Evolutionary conservation across 2,888 invertebrate genomes (phyloP), one percentile per base, ranked within the genome.

Genomic region (Lithophane socia): DNA sequence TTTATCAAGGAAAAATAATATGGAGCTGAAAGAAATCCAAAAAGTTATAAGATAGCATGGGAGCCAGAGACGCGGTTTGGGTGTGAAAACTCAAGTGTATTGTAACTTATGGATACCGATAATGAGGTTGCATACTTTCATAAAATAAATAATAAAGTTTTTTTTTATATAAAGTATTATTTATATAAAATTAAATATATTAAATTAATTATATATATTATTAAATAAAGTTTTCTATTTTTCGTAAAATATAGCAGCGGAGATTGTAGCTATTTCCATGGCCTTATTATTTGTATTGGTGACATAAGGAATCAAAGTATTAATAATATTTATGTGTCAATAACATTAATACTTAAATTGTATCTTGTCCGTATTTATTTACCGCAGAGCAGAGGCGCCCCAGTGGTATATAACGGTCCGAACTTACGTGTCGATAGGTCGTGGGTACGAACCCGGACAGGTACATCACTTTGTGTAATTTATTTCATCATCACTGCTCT

Each of bases 11-110:
- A 76, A 66, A 73, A 86, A 80, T 73, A 74, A 78, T 83, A 42
- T 37, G 52, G 47, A 60, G 49, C 49, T 52, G 52, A 49, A 73
- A 75, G 44, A 70, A 71, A 73, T 54, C 63, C n/a, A 58, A 72
- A 69, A 75, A 73, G 52, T 73, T 79, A 21, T 56, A 29, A 58
- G 60, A 83, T 82, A 73, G 64, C 71, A 37, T 64, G 8, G 37
- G n/a, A 67, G 52, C n/a, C 18, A 70, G 58, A 60, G 60, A n/a
- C 54, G 63, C 37, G 70, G 58, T 65, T 68, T 66, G 74, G 60
- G 69, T 83, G 74, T 86, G 79, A 64, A 73, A 56, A 75, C 86
- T 73, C 75, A 65, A 86, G 79, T 75, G 83, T 79, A 83, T 86
- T 86, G 72, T 84, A 79, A 83, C 66, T 73, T 83, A 83, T 72